A percentile compares a stretch with the other conserved stretches of the same genome.
These are phyloP conservation scores for Suncus etruscus DNA, from an alignment of 2,113 vertebrate genomes.

Conservation along the genomic window DNA sequence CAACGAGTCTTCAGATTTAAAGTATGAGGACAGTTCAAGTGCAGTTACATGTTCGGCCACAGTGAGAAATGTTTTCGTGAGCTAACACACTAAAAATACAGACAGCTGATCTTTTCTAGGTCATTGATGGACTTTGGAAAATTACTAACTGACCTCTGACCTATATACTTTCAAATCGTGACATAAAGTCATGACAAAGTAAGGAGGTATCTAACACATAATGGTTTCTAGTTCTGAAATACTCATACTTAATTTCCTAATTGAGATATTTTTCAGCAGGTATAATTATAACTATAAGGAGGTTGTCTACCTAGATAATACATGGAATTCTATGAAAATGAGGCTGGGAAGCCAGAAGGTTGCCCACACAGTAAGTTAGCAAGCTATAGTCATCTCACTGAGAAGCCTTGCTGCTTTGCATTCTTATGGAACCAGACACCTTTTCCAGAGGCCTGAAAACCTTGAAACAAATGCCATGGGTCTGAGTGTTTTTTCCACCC, in stretches of 20 bases:
- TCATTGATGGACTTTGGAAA: too few species aligned
- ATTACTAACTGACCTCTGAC: too few species aligned
- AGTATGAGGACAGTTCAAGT: neutral
- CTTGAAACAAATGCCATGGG: neutral
- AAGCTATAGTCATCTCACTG: neutral
- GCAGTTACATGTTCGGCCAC: too few species aligned
- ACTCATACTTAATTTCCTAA: slow-evolving; percentile 25
- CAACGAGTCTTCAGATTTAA: slow-evolving; percentile 30
- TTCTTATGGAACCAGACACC: neutral
- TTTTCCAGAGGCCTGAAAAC: neutral
- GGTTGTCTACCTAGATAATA: neutral
- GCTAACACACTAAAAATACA: too few species aligned
- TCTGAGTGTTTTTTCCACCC: neutral
- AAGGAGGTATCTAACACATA: neutral
- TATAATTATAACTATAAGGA: neutral
- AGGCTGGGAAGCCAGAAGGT: neutral
- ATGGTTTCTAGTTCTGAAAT: neutral
- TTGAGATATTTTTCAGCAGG: slow-evolving; percentile 54
- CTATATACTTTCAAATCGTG: too few species aligned
- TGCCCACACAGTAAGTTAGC: neutral
- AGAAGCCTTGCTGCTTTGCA: neutral
- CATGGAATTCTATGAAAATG: neutral
- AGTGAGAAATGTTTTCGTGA: too few species aligned
- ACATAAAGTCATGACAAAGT: too few species aligned
- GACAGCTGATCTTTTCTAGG: too few species aligned